Evolutionary conservation across 2,113 vertebrate genomes (phyloP).

Genomic region (Dicentrarchus labrax): DNA sequence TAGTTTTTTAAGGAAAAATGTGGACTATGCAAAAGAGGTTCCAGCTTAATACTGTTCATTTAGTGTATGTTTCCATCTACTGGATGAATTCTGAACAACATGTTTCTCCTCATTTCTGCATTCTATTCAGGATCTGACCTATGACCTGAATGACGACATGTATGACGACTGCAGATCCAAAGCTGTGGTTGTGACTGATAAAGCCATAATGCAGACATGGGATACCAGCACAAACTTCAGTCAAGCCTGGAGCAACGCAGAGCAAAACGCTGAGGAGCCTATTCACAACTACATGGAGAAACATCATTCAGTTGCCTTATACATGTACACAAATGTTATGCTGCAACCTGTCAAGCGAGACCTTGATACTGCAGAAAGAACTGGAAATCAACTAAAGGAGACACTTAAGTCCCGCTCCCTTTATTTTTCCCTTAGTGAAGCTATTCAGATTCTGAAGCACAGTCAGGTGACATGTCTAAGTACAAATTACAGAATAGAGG

Average conservation of each 20-base stretch:
- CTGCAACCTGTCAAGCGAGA: not conserved
- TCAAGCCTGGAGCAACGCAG: slow-evolving; percentile 34
- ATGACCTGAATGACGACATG: not conserved
- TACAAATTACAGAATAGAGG: slow-evolving; percentile 36
- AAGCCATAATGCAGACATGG: slow-evolving; percentile 1
- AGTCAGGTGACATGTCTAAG: slow-evolving; percentile 44
- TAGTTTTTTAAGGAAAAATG: not conserved
- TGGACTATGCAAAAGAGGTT: not conserved
- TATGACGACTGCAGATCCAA: slow-evolving; percentile 27
- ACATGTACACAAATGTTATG: slow-evolving; percentile 21
- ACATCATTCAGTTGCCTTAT: slow-evolving; percentile 29
- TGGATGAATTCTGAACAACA: slow-evolving; percentile 16
- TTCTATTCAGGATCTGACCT: not conserved
- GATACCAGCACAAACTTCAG: slow-evolving; percentile 9
- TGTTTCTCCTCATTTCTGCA: slow-evolving; percentile 6
- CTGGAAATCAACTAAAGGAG: not conserved
- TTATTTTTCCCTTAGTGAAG: slow-evolving; percentile 38
- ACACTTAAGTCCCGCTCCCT: slow-evolving; percentile 18
- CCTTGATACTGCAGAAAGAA: not conserved
- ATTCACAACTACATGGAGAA: slow-evolving; percentile 46
- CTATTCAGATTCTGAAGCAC: slow-evolving; percentile 59
- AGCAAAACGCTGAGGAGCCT: slow-evolving; percentile 22
- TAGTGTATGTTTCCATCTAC: slow-evolving; percentile 19
- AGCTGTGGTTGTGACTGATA: slow-evolving; percentile 26
- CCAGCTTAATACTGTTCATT: not conserved